Conservation (phyloP, 2,888 invertebrate species). For the Plebejus argus region DNA sequence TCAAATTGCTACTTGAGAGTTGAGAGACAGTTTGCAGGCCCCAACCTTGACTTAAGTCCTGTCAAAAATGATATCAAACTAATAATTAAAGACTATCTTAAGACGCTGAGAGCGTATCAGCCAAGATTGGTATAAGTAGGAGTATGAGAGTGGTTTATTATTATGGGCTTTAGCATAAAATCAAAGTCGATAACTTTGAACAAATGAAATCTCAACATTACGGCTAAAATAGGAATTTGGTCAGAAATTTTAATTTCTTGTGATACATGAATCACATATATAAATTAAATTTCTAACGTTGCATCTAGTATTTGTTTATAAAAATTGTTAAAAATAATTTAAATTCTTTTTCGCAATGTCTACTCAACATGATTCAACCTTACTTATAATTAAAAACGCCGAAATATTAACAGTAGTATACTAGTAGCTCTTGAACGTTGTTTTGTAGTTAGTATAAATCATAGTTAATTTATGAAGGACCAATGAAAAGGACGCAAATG, state of each 20-base stretch:
- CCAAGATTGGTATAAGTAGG: background rate
- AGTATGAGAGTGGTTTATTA: background rate
- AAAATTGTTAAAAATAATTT: too few species aligned
- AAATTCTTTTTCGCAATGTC: too few species aligned
- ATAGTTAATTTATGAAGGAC: constrained; percentile 18
- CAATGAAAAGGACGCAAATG: background rate
- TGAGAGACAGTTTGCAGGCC: too few species aligned
- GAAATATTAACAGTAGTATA: background rate
- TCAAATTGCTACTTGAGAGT: too few species aligned
- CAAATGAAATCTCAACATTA: too few species aligned
- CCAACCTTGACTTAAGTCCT: too few species aligned
- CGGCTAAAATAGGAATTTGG: background rate
- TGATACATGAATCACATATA: too few species aligned
- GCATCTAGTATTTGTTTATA: too few species aligned
- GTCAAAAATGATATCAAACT: too few species aligned
- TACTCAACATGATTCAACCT: too few species aligned
- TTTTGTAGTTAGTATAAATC: background rate
- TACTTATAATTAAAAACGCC: background rate
- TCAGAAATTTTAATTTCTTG: too few species aligned
- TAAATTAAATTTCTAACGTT: too few species aligned
- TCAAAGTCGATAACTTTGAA: background rate
- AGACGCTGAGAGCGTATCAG: background rate
- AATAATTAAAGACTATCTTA: background rate
- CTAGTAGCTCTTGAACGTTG: background rate
- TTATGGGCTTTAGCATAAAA: background rate